phyloP scores from a whole-genome alignment of 2,113 vertebrate species.

The Sphaerodactylus townsendi region DNA sequence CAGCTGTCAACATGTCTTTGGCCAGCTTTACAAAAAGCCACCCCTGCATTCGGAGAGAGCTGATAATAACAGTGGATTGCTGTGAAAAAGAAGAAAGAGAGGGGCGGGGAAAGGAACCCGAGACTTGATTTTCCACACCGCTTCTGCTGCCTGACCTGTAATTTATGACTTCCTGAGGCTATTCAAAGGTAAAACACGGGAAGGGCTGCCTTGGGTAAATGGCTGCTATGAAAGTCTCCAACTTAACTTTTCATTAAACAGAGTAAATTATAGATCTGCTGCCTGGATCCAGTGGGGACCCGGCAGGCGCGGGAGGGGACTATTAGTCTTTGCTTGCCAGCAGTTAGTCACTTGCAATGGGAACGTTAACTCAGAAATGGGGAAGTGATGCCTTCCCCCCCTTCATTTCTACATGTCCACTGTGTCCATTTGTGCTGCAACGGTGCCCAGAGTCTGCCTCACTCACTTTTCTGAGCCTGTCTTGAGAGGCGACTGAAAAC shows the following conservation, averaged over 20 bases:
- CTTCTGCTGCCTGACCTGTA: neutral
- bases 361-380: neutral
- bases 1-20: neutral
- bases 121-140: neutral
- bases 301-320: accelerated
- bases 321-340: neutral
- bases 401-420: no score
- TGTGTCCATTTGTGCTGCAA: no score
- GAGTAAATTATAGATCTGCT: neutral
- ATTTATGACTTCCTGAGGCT: neutral
- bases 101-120: neutral
- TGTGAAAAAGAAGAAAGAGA: neutral
- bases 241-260: neutral
- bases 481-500: no score
- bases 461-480: no score
- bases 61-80: neutral
- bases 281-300: neutral
- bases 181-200: neutral
- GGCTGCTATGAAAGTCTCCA: neutral
- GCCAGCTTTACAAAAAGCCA: accelerated
- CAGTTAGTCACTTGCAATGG: neutral
- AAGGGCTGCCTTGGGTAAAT: neutral
- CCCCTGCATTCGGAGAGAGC: neutral
- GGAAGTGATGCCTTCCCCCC: no score
- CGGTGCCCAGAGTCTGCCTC: no score